A percentile compares a stretch with the other conserved stretches of the same genome.
These are phyloP conservation scores for Todus mexicanus DNA, from an alignment of 2,797 vertebrate genomes.

Conservation along the genomic window DNA sequence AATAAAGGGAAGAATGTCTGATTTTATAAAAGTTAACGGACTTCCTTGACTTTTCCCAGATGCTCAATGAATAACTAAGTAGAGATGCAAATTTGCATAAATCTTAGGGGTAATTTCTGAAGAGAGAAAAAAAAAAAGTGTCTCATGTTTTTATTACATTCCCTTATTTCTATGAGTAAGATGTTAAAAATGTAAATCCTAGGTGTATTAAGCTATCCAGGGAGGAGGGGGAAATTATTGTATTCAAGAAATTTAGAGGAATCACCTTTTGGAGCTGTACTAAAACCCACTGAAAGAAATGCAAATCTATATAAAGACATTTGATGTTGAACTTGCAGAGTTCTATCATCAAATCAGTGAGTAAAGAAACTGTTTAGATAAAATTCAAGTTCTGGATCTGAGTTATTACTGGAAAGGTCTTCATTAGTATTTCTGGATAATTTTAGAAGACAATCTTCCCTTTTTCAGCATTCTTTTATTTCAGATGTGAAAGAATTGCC, in stretches of 20 bases:
- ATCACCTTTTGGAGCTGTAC: background rate
- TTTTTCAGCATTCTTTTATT: background rate
- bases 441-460: background rate
- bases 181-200: slow-evolving; percentile 1
- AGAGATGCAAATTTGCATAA: background rate
- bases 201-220: background rate
- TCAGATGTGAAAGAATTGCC: background rate
- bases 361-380: background rate
- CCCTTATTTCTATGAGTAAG: background rate
- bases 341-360: background rate
- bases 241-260: background rate
- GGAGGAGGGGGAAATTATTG: background rate
- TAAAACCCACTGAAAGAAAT: background rate
- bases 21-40: slow-evolving; percentile 1
- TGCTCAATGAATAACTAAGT: background rate
- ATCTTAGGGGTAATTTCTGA: slow-evolving; percentile 17
- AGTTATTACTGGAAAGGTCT: background rate
- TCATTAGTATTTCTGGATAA: background rate
- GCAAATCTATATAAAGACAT: background rate
- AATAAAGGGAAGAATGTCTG: background rate
- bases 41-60: slow-evolving; percentile 2
- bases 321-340: background rate
- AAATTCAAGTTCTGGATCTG: background rate
- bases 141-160: background rate
- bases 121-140: background rate